Evolutionary conservation across 1,140 invertebrate species (phyloP).

Genomic region (Caenorhabditis inopinata): DNA sequence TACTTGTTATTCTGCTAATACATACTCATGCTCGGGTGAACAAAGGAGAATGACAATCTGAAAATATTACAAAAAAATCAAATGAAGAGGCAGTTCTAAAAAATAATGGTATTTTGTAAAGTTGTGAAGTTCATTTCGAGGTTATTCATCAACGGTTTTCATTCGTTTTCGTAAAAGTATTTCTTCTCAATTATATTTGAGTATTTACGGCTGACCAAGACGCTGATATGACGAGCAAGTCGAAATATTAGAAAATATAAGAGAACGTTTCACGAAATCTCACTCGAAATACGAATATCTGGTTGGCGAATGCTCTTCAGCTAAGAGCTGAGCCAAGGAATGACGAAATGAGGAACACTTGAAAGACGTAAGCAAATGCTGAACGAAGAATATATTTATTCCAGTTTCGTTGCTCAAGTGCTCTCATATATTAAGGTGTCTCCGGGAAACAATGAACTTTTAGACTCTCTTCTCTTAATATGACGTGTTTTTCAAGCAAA

Average conservation of each 20-base stretch:
- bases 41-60: neutral
- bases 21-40: neutral
- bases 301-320: too few species aligned
- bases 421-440: neutral
- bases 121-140: too few species aligned
- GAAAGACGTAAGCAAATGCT: neutral
- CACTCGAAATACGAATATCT: too few species aligned
- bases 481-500: too few species aligned
- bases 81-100: neutral
- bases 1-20: too few species aligned
- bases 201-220: too few species aligned
- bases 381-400: neutral
- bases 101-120: neutral
- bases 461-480: too few species aligned
- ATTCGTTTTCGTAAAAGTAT: neutral
- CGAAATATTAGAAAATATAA: too few species aligned
- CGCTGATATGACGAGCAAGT: too few species aligned
- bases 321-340: neutral
- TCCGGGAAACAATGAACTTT: neutral
- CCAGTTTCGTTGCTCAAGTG: neutral
- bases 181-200: too few species aligned
- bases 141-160: too few species aligned
- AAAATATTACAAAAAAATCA: neutral
- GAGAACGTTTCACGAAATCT: too few species aligned
- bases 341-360: neutral